These are phyloP conservation scores for Toxotes lorentzi DNA, from an alignment of 2,797 vertebrate genomes.

Conservation along the genomic window DNA sequence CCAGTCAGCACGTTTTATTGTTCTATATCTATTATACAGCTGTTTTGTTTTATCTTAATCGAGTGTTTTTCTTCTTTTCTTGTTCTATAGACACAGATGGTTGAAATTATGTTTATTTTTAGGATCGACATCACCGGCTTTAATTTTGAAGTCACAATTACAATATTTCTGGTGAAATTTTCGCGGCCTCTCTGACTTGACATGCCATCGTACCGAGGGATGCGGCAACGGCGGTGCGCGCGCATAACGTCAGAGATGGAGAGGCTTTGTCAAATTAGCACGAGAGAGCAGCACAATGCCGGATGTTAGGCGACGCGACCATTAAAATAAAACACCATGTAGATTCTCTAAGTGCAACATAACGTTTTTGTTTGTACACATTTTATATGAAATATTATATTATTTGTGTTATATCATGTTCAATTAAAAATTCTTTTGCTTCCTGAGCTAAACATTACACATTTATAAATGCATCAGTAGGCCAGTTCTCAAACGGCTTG, in stretches of 20 bases:
- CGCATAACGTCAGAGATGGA: conserved; percentile 68
- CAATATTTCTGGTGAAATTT: not conserved
- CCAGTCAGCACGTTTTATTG: not conserved
- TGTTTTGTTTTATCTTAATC: not conserved
- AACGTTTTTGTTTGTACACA: not conserved
- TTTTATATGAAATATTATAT: not conserved
- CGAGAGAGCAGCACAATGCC: not conserved
- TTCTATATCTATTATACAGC: fast-evolving
- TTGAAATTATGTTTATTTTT: not conserved
- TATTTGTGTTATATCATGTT: not conserved
- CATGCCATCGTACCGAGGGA: conserved; percentile 37
- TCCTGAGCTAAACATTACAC: not conserved
- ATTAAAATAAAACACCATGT: conserved; percentile 51
- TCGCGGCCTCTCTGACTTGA: conserved; percentile 35
- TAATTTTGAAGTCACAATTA: conserved; percentile 34
- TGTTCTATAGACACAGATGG: fast-evolving
- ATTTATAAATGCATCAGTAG: not conserved
- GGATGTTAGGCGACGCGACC: not conserved
- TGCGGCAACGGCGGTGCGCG: conserved; percentile 66
- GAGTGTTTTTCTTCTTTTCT: not conserved
- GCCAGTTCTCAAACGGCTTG: no score
- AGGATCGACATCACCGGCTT: not conserved
- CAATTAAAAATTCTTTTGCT: not conserved
- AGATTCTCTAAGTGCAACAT: no score
- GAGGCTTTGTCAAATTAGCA: conserved; percentile 4